Evolutionary conservation across 2,797 vertebrate genomes (phyloP), one percentile per base, ranked within the genome.

Genomic region (Mergus octosetaceus): DNA sequence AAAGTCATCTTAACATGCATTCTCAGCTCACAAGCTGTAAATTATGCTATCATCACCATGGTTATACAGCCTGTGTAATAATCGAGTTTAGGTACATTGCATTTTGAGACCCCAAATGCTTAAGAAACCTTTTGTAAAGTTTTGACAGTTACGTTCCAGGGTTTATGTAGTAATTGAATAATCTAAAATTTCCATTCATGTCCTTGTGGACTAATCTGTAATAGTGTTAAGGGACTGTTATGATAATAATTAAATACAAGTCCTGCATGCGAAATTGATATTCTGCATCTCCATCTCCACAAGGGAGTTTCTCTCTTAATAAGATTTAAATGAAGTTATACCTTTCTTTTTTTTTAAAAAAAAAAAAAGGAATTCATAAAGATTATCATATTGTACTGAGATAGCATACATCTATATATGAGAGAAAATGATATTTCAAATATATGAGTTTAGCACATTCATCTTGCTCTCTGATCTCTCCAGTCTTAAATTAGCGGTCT

Each of bases 211-310:
- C 96, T 96, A 96, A 96, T 95, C 87, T 96, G 94, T 91, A 92
- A 85, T 80, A 94, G 96, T 28, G 79, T 88, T 95, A 76, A 96
- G 97, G 94, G 97, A 97, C 95, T 90, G 92, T 93, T 92, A 95
- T 14, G 94, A 87, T 94, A 96, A 97, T 97, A 97, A 97, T 97
- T 96, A 97, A 97, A 97, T 94, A 94, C 94, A 94, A 91, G 91
- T 90, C 96, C 96, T 84, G 97, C 97, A 96, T 95, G 94, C 91
- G 85, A 87, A 97, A 96, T 82, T 94, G 95, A 93, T 91, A 87
- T 69, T 89, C 85, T 27, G 89, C 84, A 78, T 92, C 94, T 94
- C 88, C 81, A 80, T 69, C 93, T 96, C 79, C 93, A 85, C 75
- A 36, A 66, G 96, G 97, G 95, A 95, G 69, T 58, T 95, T 86